Evolutionary conservation across 2,113 vertebrate species (phyloP).

Genomic region (Psephotus haematonotus): DNA sequence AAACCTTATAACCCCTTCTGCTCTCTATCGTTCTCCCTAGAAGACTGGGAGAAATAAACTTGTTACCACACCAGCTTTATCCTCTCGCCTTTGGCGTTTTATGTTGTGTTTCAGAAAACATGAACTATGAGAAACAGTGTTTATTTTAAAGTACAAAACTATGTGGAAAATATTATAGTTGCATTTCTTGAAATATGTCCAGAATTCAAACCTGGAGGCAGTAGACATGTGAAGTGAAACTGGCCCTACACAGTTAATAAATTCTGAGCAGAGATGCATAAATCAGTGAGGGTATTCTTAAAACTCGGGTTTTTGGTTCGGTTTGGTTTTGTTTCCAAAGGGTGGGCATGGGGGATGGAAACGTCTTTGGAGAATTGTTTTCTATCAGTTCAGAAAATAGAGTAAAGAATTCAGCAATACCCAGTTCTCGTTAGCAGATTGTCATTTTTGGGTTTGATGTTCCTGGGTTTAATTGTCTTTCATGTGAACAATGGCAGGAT

Average conservation of each 20-base stretch:
- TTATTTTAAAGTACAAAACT: constrained; percentile 75
- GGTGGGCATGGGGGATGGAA: constrained; percentile 64
- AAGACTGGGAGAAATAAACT: constrained; percentile 30
- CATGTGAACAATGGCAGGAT: constrained; percentile 88
- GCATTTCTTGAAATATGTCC: constrained; percentile 75
- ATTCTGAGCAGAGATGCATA: constrained; percentile 82
- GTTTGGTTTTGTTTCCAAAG: background rate
- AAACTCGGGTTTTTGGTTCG: background rate
- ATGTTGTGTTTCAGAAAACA: constrained; percentile 60
- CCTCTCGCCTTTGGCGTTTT: constrained; percentile 44
- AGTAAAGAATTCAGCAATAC: constrained; percentile 77
- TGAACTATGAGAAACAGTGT: background rate
- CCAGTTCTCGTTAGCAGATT: constrained; percentile 85
- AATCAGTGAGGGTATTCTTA: constrained; percentile 78
- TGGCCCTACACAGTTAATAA: constrained; percentile 81
- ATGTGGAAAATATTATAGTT: constrained; percentile 69
- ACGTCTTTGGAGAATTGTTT: constrained; percentile 82
- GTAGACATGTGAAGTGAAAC: constrained; percentile 64
- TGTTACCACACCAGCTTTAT: constrained; percentile 41
- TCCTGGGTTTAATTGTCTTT: constrained; percentile 93
- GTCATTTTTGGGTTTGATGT: constrained; percentile 91
- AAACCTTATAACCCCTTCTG: background rate
- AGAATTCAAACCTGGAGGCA: constrained; percentile 78
- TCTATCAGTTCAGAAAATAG: constrained; percentile 79
- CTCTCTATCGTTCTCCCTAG: background rate